These are phyloP conservation scores for Anolis sagrei DNA, from an alignment of 2,113 vertebrate genomes.

Conservation along the genomic window DNA sequence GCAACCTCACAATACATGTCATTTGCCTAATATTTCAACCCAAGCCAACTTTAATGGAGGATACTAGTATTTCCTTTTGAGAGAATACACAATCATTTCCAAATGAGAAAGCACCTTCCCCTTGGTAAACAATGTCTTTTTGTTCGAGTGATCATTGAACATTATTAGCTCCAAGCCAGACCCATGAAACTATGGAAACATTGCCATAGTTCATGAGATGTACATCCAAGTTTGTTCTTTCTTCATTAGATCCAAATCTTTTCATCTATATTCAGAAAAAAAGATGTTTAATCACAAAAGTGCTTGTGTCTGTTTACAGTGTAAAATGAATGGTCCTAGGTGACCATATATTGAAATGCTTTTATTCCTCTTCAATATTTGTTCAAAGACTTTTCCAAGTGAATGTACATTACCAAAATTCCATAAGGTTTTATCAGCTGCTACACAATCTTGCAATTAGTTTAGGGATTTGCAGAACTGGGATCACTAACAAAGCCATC, in stretches of 20 bases:
- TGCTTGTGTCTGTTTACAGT: background rate
- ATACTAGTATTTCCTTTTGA: background rate
- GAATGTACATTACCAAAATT: background rate
- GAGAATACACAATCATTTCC: background rate
- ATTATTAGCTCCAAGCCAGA: background rate
- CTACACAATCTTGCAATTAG: background rate
- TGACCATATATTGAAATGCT: constrained; percentile 6
- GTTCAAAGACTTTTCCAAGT: background rate
- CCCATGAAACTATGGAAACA: background rate
- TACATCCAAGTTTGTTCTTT: background rate
- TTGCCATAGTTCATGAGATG: background rate
- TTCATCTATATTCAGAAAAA: background rate
- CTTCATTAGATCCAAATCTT: background rate
- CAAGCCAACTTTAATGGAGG: background rate
- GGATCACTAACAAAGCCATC: background rate
- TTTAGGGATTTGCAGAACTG: background rate
- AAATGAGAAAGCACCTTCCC: background rate
- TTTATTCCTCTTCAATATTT: background rate
- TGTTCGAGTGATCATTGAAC: no score
- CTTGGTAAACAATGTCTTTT: background rate
- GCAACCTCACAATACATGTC: background rate
- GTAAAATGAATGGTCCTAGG: constrained; percentile 2
- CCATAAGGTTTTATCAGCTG: constrained; percentile 7
- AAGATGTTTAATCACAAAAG: constrained; percentile 1
- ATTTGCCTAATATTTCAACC: background rate